Base-by-base conservation (phyloP, 2,797 vertebrate genomes). In the Hyperoplus immaculatus region DNA sequence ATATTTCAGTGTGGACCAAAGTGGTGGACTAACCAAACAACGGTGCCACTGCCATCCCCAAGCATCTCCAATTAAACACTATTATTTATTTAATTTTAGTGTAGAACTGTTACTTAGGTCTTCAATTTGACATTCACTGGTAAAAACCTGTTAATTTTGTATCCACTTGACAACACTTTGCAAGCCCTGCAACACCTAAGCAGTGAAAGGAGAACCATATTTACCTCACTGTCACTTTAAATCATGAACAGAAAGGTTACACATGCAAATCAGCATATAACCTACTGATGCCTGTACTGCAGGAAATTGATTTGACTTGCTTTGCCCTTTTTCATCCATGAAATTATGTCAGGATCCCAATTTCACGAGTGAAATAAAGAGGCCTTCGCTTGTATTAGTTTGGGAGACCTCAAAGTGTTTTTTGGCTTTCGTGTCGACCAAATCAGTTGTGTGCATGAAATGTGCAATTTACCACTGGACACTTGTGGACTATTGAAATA, bases 281-380 rank as follows among this genome's bases (percentile, higher is more conserved):
- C 42, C 56, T 41, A 1, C 18, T 15, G 47, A 43, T 56, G 46
- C 60, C 72, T 74, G 59, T 21, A 58, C 50, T 8, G 54, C 80
- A 71, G 66, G 55, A 80, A 81, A 88, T 75, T 66, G 73, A 84
- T 80, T 82, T 71, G 41, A 63, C 61, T 66, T 10, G 56, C 68
- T 56, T 72, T 73, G 21, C 77, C 59, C 42, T 64, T 71, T 71
- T 83, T 78, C 69, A 68, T 55, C 69, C 72, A 81, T 78, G 83
- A 81, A 85, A 85, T 87, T 75, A 84, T 69, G 55, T 70, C 75
- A 76, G 72, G 51, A 74, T 82, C 51, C 70, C 71, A 76, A 51
- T 85, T 83, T 83, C 69, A 78, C 39, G 1, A 63, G 15, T 67
- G 47, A 78, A 66, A 69, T 59, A 50, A 69, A 55, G 21, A 51